These are phyloP conservation scores for Nicator chloris DNA, from an alignment of 2,113 vertebrate genomes.

Conservation along the genomic window DNA sequence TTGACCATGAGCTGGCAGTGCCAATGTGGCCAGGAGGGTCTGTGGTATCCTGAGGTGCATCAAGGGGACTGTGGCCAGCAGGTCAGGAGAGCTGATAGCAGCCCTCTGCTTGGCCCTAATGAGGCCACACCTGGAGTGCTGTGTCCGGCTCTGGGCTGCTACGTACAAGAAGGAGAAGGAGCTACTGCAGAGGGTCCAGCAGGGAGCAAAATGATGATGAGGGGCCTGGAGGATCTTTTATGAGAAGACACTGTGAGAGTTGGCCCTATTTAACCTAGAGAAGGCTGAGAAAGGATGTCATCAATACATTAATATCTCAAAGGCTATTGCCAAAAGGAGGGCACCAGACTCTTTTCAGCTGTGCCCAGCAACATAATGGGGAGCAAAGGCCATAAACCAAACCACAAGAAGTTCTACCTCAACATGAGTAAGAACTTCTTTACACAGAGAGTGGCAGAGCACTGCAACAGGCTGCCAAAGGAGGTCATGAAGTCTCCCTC, in stretches of 20 bases:
- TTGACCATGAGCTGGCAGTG: neutral
- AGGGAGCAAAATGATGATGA: neutral
- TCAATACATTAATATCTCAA: neutral
- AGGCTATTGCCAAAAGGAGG: neutral
- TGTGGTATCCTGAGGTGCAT: neutral
- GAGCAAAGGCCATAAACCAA: neutral
- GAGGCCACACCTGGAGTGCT: neutral
- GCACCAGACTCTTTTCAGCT: rapidly evolving
- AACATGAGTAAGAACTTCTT: neutral
- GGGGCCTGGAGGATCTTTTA: neutral
- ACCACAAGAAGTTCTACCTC: neutral
- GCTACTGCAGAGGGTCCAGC: neutral
- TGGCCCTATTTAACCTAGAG: neutral
- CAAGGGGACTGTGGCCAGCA: rapidly evolving
- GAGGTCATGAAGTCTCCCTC: neutral
- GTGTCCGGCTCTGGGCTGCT: neutral
- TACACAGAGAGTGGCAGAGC: neutral
- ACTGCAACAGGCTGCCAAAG: neutral
- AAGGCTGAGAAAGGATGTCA: neutral
- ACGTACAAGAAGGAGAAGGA: neutral
- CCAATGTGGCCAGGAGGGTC: neutral
- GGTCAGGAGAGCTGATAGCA: rapidly evolving
- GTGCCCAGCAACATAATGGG: neutral
- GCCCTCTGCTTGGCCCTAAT: neutral
- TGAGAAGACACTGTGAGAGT: neutral